Base-by-base conservation (phyloP, 2,113 vertebrate species). In the Sander vitreus region DNA sequence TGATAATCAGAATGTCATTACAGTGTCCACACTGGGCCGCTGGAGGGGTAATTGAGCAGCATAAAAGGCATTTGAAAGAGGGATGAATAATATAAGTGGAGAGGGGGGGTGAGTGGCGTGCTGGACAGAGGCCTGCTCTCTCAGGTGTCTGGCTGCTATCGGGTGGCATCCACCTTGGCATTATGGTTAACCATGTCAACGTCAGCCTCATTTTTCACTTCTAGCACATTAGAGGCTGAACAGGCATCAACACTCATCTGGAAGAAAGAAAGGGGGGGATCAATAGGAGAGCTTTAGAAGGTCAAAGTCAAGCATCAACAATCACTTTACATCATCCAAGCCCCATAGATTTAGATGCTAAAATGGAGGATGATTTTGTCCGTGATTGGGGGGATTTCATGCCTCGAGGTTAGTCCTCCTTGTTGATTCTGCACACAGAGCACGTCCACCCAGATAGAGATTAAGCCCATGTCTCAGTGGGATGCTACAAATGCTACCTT, bases 1-100 rank as follows among this genome's bases (percentile, higher is more conserved):
- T 97, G 97, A 98, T 98, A 97, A 99, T 98, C 97, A 98, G 96
- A 97, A 97, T 96, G 97, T 97, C 97, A 98, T 98, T 98, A 98
- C 96, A 95, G 93, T 88, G 96, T 96, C 97, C 96, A 96, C 95
- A 97, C 95, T 91, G 93, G 96, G 96, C 94, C 73, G 95, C 96
- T 96, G 95, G 96, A 96, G 89, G 91, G 94, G 95, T 98, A 98
- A 98, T 97, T 98, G 97, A 97, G 97, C 95, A 96, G 93, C 92
- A 93, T 93, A 94, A 95, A 94, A 94, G 90, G 94, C 93, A 91
- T 93, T 89, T 89, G 91, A 94, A 94, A 94, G 88, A 89, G 85
- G 90, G 90, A 92, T 95, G 93, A 94, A 93, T 95, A 93, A 95
- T 91, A 92, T 90, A 90, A 91, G 85, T 86, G 85, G 92, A 92